Base-by-base conservation (phyloP, 2,888 invertebrate species). In the Hydropsyche betteni region DNA sequence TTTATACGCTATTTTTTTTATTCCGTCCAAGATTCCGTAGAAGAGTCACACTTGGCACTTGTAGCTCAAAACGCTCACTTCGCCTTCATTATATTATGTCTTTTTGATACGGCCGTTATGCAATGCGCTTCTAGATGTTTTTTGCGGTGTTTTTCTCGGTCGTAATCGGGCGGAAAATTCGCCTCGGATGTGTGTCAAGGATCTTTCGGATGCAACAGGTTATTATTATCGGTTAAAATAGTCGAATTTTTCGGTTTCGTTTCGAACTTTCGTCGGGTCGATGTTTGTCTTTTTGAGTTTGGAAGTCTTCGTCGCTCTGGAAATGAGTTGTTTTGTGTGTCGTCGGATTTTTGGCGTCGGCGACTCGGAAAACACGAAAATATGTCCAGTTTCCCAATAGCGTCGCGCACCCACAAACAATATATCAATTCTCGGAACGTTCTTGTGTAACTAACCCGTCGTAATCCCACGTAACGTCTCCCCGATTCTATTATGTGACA, bases 361-460 rank as follows among this genome's bases (percentile, higher is more conserved):
- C 55, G 55, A 51, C 52, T 10, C 51, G 69, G 69, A n/a, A 36
- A 70, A 24, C 70, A 44, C 16, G 70, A 70, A 70, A 52, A 70
- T 33, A 52, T 53, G 70, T 50, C 70, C 70, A 70, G 52, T 70
- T 70, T 70, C 70, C 53, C 70, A 70, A 70, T 51, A 50, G 70
- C 69, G 52, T 50, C 61, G 61, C 24, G 61, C 64, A 69, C 69
- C 50, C 69, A 51, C 36, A 53, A 53, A 72, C 72, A 72, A 61
- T 58, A 61, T 72, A 58, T 72, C 55, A 72, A 72, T 72, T 72
- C 72, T 61, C 72, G 52, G 58, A 58, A 12, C 72, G 72, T 36
- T 69, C 51, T 72, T 58, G 72, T 58, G 72, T 53, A 70, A 70
- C 52, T 69, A 16, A 69, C 51, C 51, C 50, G 64, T 70, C 70